These are phyloP conservation scores for Luehdorfia chinensis DNA, from an alignment of 1,140 invertebrate genomes.

Conservation along the genomic window DNA sequence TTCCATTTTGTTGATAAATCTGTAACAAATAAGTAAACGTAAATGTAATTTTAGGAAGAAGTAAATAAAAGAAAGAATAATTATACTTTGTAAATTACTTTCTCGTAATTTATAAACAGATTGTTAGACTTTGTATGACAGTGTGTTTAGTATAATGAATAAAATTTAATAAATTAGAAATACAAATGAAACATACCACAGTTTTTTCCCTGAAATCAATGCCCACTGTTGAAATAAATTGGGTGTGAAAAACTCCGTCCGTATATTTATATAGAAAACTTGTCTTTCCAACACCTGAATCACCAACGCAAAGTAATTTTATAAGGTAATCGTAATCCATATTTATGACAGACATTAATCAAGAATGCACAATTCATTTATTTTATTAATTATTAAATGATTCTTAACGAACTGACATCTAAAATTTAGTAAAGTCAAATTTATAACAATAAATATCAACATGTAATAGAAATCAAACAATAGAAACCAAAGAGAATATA, in stretches of 20 bases:
- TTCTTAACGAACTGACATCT: not conserved
- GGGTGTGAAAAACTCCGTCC: conserved; percentile 92
- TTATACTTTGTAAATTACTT: too few relatives aligned
- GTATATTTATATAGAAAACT: conserved; percentile 97
- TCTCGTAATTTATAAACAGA: too few relatives aligned
- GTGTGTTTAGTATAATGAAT: too few relatives aligned
- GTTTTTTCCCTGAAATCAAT: conserved; percentile 98
- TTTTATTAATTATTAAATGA: not conserved
- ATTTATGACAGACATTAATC: conserved; percentile 23
- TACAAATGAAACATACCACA: conserved; percentile 84
- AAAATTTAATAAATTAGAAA: too few relatives aligned
- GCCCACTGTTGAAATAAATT: conserved; percentile 98
- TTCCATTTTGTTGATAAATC: conserved; percentile 87
- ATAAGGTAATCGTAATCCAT: conserved; percentile 98
- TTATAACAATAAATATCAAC: too few relatives aligned
- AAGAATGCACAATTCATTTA: conserved; percentile 7
- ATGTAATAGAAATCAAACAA: too few relatives aligned
- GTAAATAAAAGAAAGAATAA: too few relatives aligned
- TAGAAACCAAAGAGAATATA: too few relatives aligned
- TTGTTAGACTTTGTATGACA: too few relatives aligned
- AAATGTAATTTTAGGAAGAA: too few relatives aligned
- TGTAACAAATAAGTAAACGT: too few relatives aligned
- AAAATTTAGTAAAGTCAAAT: too few relatives aligned
- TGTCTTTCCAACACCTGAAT: conserved; percentile 96
- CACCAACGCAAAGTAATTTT: conserved; percentile 96